Base-by-base conservation (phyloP, 2,888 invertebrate species). In the Andrena haemorrhoa region DNA sequence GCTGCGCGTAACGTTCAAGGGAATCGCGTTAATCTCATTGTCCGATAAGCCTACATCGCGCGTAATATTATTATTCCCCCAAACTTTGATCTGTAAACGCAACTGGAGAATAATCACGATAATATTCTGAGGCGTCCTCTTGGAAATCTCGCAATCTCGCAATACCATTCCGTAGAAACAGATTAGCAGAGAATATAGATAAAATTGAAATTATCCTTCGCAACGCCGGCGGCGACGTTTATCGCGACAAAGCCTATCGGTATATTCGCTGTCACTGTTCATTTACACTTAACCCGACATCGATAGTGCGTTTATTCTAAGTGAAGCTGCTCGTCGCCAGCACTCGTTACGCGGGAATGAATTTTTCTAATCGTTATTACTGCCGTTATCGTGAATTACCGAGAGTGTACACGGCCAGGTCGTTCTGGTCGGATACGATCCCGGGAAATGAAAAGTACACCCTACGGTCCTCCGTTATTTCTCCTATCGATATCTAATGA, bases 401-500 rank as follows among this genome's bases (percentile, higher is more conserved):
- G 64, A 69, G 23, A 41, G 31, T 41, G 56, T 68, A 73, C 31
- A 74, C 49, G 20, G 56, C 20, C 12, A 33, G 1, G 20, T 26
- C 5, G 47, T 20, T 63, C 65, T 58, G 73, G 74, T 74, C 73
- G 35, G 53, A 60, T 74, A 64, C 49, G 53, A 63, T 69, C 29
- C 60, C 58, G 65, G 85, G 75, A 83, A 83, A 87, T 88, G 82
- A 86, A 85, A 86, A 75, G 70, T 78, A 64, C 72, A 77, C 29
- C 33, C 20, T 12, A 29, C 29, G 49, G 51, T 20, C 23, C 26
- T 12, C 35, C 73, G 53, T 73, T 73, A 82, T 76, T 82, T 66
- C 60, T 64, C 60, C 75, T 23, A 26, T 86, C 75, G 82, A 84
- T 83, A 82, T 82, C 87, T 87, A 86, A 88, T 83, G 84, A 86